Conservation (phyloP, 2,797 vertebrate species). For the Rhynchonycteris naso region DNA sequence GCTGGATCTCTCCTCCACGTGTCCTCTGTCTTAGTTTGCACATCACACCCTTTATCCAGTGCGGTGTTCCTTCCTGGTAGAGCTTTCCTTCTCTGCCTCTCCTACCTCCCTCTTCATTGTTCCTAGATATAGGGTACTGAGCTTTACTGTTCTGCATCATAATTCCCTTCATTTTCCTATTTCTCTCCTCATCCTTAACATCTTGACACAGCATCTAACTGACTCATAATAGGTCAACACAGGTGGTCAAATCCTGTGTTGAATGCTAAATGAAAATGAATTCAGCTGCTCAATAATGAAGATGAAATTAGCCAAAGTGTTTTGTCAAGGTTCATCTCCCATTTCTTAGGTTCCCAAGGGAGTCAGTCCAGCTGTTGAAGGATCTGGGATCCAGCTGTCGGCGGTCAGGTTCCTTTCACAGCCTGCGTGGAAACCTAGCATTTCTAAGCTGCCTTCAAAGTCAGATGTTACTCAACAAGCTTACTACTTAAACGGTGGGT, state of each 20-base stretch:
- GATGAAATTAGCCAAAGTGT: neutral
- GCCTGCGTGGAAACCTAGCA: neutral
- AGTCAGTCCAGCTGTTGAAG: neutral
- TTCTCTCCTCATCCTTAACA: neutral
- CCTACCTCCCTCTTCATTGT: neutral
- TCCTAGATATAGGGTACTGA: neutral
- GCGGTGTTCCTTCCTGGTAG: neutral
- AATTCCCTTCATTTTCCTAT: neutral
- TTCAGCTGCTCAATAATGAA: neutral
- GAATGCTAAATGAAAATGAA: neutral
- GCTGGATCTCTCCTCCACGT: neutral
- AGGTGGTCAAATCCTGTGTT: neutral
- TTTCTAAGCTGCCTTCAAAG: neutral
- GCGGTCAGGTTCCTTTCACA: neutral
- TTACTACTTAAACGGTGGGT: neutral
- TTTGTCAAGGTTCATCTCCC: neutral
- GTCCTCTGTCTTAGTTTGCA: neutral
- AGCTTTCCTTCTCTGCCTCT: neutral
- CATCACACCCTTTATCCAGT: neutral
- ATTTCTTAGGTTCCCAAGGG: neutral
- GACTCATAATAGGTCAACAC: neutral
- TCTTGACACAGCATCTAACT: neutral
- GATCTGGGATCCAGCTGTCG: neutral
- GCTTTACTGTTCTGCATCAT: neutral
- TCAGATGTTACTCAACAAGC: slow-evolving; percentile 8